Percentiles rank a stretch among this genome's conserved stretches.
Evolutionary conservation across 2,888 invertebrate species (phyloP).

Genomic region (Cryptocheilus praepositus): DNA sequence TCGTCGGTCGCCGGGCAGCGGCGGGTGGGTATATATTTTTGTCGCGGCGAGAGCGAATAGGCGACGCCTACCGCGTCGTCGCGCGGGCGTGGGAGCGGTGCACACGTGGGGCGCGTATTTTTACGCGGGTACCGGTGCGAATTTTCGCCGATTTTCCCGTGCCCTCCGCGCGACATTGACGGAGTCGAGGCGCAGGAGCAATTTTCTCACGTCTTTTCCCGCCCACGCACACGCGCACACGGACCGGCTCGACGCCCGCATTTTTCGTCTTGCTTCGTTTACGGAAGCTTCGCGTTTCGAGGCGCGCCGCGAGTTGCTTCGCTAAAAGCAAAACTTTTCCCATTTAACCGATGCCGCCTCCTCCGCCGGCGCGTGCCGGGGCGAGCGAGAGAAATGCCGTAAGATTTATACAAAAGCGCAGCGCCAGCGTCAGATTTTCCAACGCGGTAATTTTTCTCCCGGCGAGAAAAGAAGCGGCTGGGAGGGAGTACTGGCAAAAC

Average conservation of each 20-base stretch:
- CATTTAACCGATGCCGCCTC: slow-evolving; percentile 42
- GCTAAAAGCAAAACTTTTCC: slow-evolving; percentile 54
- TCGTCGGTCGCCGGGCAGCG: too few relatives aligned
- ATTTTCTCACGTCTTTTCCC: slow-evolving; percentile 29
- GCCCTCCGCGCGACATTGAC: slow-evolving; percentile 27
- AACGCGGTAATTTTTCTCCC: slow-evolving; percentile 36
- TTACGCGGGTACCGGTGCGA: slow-evolving; percentile 2
- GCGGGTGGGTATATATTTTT: slow-evolving; percentile 2
- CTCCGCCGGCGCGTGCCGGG: too few relatives aligned
- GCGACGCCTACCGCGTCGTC: not conserved
- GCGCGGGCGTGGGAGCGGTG: not conserved
- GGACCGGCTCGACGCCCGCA: not conserved
- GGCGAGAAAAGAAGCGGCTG: too few relatives aligned
- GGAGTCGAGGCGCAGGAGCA: slow-evolving; percentile 18
- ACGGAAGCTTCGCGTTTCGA: slow-evolving; percentile 8
- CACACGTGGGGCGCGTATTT: not conserved
- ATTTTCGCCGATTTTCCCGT: slow-evolving; percentile 23
- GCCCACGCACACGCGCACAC: not conserved
- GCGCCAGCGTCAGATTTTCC: slow-evolving; percentile 42
- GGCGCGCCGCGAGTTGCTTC: slow-evolving; percentile 36
- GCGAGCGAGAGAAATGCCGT: not conserved
- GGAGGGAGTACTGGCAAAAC: slow-evolving; percentile 3
- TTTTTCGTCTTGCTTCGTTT: slow-evolving; percentile 11
- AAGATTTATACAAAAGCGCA: slow-evolving; percentile 22
- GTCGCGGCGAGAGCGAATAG: not conserved